phyloP scores from a whole-genome alignment of 2,113 vertebrate genomes.

The Cepphus grylle region DNA sequence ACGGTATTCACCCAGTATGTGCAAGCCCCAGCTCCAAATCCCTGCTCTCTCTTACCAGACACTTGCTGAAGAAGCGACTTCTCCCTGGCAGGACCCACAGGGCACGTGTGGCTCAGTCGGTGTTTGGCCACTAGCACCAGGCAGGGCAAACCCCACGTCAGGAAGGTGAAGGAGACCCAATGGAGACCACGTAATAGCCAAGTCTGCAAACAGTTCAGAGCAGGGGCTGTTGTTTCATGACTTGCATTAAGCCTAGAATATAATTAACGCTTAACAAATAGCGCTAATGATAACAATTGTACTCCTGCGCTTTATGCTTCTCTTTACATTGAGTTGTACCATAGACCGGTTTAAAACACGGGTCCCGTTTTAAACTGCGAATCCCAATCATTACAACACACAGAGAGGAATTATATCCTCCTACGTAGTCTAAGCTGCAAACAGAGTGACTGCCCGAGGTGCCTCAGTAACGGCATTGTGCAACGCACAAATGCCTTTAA shows the following conservation, averaged over 20 bases:
- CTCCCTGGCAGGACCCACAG: fast-evolving
- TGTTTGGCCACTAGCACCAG: no score
- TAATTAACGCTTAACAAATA: neutral
- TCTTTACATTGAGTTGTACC: neutral
- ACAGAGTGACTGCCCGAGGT: neutral
- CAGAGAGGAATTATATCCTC: constrained; percentile 4
- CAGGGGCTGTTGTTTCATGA: neutral
- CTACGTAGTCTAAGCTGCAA: neutral
- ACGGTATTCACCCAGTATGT: fast-evolving
- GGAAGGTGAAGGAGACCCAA: neutral
- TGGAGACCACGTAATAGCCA: neutral
- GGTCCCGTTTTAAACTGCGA: neutral
- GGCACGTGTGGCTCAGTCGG: fast-evolving
- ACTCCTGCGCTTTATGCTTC: neutral
- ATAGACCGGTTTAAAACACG: neutral
- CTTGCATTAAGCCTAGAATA: neutral
- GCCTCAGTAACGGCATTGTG: neutral
- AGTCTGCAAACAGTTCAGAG: neutral
- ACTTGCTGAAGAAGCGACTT: neutral
- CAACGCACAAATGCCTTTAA: neutral
- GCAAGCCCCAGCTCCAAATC: neutral
- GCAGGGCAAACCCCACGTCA: neutral
- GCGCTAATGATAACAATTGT: neutral
- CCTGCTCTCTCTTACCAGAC: neutral
- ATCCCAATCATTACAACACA: neutral